phyloP scores from a whole-genome alignment of 2,797 vertebrate genomes.

The Craterocephalus amniculus region DNA sequence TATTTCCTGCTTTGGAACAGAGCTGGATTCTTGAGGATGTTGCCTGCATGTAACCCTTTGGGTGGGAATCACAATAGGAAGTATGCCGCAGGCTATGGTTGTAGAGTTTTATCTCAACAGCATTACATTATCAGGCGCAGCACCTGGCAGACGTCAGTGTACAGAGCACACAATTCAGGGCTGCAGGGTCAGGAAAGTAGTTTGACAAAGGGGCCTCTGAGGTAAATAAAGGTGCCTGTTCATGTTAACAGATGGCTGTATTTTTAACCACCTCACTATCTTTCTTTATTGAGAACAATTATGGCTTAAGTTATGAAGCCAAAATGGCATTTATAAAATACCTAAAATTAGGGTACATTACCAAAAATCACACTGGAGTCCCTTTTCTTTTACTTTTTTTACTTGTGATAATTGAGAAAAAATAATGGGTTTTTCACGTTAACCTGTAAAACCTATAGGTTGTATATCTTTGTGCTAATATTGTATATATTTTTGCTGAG shows the following conservation, averaged over 20 bases:
- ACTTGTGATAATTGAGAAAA: background rate
- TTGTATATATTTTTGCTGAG: constrained; percentile 13
- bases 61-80: constrained; percentile 73
- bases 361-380: background rate
- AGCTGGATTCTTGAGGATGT: constrained; percentile 78
- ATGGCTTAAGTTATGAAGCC: background rate
- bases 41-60: constrained; percentile 64
- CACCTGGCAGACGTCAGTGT: constrained; percentile 61
- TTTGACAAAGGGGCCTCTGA: constrained; percentile 49
- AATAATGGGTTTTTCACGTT: background rate
- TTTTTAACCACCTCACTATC: constrained; percentile 23
- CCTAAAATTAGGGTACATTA: background rate
- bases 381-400: background rate
- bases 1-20: constrained; percentile 76
- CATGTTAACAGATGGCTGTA: constrained; percentile 26
- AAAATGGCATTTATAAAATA: background rate
- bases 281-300: background rate
- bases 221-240: constrained; percentile 61
- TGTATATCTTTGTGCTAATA: background rate
- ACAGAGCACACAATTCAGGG: constrained; percentile 52
- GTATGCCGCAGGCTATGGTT: constrained; percentile 56
- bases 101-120: constrained; percentile 61
- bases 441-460: background rate
- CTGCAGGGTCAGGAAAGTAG: constrained; percentile 48
- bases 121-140: constrained; percentile 56